Base-by-base conservation (phyloP, 2,797 vertebrate species). In the Lates japonicus region DNA sequence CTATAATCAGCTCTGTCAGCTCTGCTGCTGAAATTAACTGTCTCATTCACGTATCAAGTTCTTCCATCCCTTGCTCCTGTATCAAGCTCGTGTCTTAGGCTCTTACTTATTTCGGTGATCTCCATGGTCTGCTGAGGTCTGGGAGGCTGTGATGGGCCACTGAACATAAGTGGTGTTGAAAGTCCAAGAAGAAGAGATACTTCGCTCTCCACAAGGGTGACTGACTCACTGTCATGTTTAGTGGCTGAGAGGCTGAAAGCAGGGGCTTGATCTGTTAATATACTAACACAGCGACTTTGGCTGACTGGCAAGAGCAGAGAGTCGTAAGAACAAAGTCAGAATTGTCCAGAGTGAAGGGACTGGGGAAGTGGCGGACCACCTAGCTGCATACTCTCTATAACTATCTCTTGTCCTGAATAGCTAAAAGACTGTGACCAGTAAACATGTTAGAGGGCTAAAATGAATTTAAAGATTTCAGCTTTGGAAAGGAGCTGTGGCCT, bases 241-340 rank as follows among this genome's bases (percentile, higher is more conserved):
- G 79, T 71, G 71, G 83, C 82, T 84, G 88, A 90, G 89, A 86
- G 90, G 80, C 88, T 90, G 82, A 81, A 78, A 78, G n/a, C 1
- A 1, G 48, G 49, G 76, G 88, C 92, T 92, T 92, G 87, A 93
- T 92, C 88, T 81, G 68, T 54, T 78, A 84, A n/a, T n/a, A n/a
- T n/a, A 78, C 84, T 87, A 84, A 82, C 74, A 78, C n/a, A n/a
- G n/a, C n/a, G 72, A 74, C 81, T 68, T 17, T 78, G 76, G 76
- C 79, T 74, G 52, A 73, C 82, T 90, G 87, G 74, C 88, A 80
- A 69, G 67, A 86, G 79, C 51, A 52, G 71, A 68, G 69, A 82
- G 85, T 85, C 87, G 84, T 81, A 64, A 79, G 84, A 61, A 84
- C 82, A 91, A 92, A 89, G 90, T 90, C 91, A 88, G 82, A 90